Conservation (phyloP, 64 coral and sea anemone species). For the Porites lutea region DNA sequence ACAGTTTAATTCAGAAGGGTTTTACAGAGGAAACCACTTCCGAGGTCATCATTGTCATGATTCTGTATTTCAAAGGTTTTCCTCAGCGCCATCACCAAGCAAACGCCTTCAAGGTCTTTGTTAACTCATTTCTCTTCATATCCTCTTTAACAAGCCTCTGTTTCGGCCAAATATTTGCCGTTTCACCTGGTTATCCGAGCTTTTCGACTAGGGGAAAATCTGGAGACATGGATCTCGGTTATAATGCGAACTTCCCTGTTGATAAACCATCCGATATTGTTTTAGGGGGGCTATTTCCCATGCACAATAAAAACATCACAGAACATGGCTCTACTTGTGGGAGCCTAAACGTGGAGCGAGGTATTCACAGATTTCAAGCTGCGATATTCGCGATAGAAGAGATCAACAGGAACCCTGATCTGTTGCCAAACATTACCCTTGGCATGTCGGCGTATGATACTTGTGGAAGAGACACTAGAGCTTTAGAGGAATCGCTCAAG, state of each 20-base stretch:
- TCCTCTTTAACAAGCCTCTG: neutral
- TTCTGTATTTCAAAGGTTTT: neutral
- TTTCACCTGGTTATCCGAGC: neutral
- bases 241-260: constrained; percentile 50
- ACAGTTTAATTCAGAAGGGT: neutral
- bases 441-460: constrained; percentile 72
- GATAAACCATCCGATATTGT: constrained; percentile 51
- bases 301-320: constrained; percentile 25
- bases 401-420: constrained; percentile 61
- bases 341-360: constrained; percentile 64
- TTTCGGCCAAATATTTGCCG: constrained; percentile 7
- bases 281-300: constrained; percentile 79
- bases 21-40: neutral
- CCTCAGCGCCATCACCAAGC: neutral
- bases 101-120: neutral
- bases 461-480: constrained; percentile 65
- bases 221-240: neutral
- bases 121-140: neutral
- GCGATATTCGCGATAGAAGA: constrained; percentile 79
- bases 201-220: neutral
- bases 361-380: constrained; percentile 88
- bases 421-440: constrained; percentile 78
- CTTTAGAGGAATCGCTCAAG: constrained; percentile 75
- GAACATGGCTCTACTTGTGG: constrained; percentile 35
- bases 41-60: neutral